phyloP scores from a whole-genome alignment of 2,888 invertebrate genomes.

The Rapana venosa region DNA sequence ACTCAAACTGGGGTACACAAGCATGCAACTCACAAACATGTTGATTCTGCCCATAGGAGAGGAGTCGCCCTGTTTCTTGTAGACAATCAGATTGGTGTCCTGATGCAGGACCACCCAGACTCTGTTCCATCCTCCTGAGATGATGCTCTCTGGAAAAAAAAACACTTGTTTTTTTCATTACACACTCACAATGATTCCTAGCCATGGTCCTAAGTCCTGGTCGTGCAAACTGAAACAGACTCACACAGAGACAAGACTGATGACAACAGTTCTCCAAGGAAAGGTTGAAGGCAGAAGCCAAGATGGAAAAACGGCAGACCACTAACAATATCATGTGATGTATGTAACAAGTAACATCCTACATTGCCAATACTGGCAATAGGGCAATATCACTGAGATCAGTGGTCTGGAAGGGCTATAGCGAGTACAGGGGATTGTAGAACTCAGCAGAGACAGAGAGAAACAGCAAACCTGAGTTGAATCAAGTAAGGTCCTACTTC shows the following conservation, averaged over 20 bases:
- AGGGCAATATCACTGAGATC: no score
- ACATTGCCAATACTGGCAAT: no score
- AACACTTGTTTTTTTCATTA: background rate
- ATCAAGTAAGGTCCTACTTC: background rate
- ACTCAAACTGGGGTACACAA: background rate
- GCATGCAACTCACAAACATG: conserved; percentile 81
- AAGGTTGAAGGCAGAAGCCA: no score
- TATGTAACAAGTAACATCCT: no score
- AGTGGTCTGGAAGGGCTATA: no score
- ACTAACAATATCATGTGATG: no score
- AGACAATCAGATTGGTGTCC: conserved; percentile 93
- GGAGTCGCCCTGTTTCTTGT: conserved; percentile 83
- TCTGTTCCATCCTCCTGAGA: conserved; percentile 90
- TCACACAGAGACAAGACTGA: background rate
- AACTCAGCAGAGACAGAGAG: no score
- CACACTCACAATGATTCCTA: background rate
- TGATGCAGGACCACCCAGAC: conserved; percentile 91
- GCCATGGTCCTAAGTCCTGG: background rate
- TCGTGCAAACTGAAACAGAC: background rate
- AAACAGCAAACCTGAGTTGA: background rate
- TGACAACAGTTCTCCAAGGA: no score
- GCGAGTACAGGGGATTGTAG: no score
- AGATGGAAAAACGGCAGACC: no score
- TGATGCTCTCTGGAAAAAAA: conserved; percentile 84
- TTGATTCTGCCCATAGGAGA: conserved; percentile 81